Percentiles rank a stretch among this genome's conserved stretches.
phyloP scores from a whole-genome alignment of 37 sponge, comb jelly and placozoan genomes.

The Ianthella basta region DNA sequence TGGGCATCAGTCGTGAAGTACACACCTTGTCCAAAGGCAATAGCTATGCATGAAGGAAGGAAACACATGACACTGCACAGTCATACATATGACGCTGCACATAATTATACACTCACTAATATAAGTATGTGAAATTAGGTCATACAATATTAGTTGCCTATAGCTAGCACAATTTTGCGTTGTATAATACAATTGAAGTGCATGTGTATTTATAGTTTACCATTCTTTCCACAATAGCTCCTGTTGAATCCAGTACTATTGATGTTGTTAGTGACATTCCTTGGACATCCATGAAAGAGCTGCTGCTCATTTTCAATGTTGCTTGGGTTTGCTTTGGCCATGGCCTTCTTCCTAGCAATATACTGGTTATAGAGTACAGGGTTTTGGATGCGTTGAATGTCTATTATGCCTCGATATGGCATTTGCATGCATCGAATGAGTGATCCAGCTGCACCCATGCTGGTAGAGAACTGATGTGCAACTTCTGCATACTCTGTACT shows the following conservation, averaged over 20 bases:
- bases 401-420: slow-evolving; percentile 3
- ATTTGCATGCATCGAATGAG: not conserved
- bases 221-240: slow-evolving; percentile 33
- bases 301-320: slow-evolving; percentile 27
- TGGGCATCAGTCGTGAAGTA: slow-evolving; percentile 69
- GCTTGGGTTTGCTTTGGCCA: slow-evolving; percentile 21
- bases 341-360: not conserved
- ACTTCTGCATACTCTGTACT: slow-evolving; percentile 36
- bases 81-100: too few relatives aligned
- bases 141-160: too few relatives aligned
- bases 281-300: slow-evolving; percentile 32
- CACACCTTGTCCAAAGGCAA: slow-evolving; percentile 16
- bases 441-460: not conserved
- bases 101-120: too few relatives aligned
- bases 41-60: not conserved
- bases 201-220: not conserved
- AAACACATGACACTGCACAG: too few relatives aligned
- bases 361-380: slow-evolving; percentile 27
- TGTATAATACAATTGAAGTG: not conserved
- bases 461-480: slow-evolving; percentile 25
- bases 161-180: too few relatives aligned
- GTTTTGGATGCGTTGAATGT: slow-evolving; percentile 33
- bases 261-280: slow-evolving; percentile 5
- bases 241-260: slow-evolving; percentile 37
- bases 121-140: too few relatives aligned